A percentile compares a stretch with the other conserved stretches of the same genome.
Evolutionary conservation across 2,797 vertebrate species (phyloP).

Genomic region (Macroramphosus scolopax): DNA sequence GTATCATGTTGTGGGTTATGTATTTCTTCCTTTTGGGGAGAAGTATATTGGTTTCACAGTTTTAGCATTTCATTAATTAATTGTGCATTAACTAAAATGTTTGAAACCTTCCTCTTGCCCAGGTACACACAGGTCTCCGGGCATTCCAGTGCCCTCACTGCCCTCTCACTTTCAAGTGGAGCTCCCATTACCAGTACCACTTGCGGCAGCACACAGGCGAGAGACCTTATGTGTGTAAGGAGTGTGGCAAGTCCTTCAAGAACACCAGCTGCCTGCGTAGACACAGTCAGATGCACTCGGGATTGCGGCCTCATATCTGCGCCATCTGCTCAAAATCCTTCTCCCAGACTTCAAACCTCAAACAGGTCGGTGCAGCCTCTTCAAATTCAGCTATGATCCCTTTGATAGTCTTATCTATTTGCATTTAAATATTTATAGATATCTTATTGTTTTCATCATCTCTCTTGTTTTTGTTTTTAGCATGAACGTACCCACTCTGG

Average conservation of each 20-base stretch:
- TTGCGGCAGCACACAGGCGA: slow-evolving; percentile 87
- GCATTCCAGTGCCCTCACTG: slow-evolving; percentile 92
- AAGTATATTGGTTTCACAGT: too few species aligned
- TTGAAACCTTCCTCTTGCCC: slow-evolving; percentile 1
- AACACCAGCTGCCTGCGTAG: slow-evolving; percentile 86
- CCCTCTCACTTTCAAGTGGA: slow-evolving; percentile 92
- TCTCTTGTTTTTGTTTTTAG: slow-evolving; percentile 58
- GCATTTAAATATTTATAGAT: neutral
- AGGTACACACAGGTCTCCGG: slow-evolving; percentile 86
- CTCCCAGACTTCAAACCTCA: slow-evolving; percentile 91
- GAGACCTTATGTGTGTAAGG: slow-evolving; percentile 86
- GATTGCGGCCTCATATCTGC: slow-evolving; percentile 85
- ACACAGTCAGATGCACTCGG: slow-evolving; percentile 87
- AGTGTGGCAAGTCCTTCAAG: slow-evolving; percentile 89
- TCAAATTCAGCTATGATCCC: neutral
- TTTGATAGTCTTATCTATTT: neutral
- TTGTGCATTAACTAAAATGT: too few species aligned
- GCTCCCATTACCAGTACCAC: slow-evolving; percentile 88
- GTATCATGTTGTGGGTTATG: too few species aligned
- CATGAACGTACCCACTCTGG: slow-evolving; percentile 91
- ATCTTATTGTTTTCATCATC: neutral
- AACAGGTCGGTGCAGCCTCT: slow-evolving; percentile 64
- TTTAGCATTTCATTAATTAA: too few species aligned
- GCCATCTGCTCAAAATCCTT: slow-evolving; percentile 88
- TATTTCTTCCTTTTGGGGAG: too few species aligned